Conservation (phyloP, 2,113 vertebrate species). For the Sylvietta virens region DNA sequence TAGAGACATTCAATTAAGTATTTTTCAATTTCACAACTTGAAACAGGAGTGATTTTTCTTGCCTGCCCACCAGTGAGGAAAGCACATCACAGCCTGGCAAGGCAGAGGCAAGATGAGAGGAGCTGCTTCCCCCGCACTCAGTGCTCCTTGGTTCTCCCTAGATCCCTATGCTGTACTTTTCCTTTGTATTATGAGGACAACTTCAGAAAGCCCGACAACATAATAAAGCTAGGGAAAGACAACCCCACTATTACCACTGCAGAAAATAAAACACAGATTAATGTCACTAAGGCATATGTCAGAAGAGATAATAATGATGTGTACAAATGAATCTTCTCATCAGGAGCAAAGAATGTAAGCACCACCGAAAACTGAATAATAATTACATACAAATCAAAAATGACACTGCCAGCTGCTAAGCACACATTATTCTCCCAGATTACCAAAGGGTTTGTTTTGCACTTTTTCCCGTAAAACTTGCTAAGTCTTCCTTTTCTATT, state of each 20-base stretch:
- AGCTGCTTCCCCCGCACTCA: slow-evolving; percentile 29
- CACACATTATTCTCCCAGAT: slow-evolving; percentile 47
- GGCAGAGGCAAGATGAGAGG: slow-evolving; percentile 25
- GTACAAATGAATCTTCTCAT: slow-evolving; percentile 71
- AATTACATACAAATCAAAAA: slow-evolving; percentile 74
- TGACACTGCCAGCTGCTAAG: slow-evolving; percentile 71
- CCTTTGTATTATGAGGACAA: slow-evolving; percentile 60
- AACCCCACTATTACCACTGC: slow-evolving; percentile 70
- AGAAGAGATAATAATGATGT: slow-evolving; percentile 72
- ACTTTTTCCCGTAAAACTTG: slow-evolving; percentile 62
- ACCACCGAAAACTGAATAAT: slow-evolving; percentile 64
- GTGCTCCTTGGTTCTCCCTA: slow-evolving; percentile 18
- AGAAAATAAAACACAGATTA: slow-evolving; percentile 76
- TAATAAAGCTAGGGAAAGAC: slow-evolving; percentile 71
- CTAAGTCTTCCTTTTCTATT: slow-evolving; percentile 65
- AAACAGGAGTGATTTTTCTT: not conserved
- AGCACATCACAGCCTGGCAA: slow-evolving; percentile 14
- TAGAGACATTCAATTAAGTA: not conserved
- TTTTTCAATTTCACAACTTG: not conserved
- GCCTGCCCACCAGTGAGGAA: not conserved
- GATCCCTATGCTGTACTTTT: slow-evolving; percentile 43
- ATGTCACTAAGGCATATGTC: slow-evolving; percentile 68
- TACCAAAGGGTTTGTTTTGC: slow-evolving; percentile 70
- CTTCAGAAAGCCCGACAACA: slow-evolving; percentile 60
- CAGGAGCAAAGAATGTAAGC: slow-evolving; percentile 65